A percentile compares a stretch with the other conserved stretches of the same genome.
phyloP scores from a whole-genome alignment of 2,113 vertebrate species.

The Trichechus manatus region DNA sequence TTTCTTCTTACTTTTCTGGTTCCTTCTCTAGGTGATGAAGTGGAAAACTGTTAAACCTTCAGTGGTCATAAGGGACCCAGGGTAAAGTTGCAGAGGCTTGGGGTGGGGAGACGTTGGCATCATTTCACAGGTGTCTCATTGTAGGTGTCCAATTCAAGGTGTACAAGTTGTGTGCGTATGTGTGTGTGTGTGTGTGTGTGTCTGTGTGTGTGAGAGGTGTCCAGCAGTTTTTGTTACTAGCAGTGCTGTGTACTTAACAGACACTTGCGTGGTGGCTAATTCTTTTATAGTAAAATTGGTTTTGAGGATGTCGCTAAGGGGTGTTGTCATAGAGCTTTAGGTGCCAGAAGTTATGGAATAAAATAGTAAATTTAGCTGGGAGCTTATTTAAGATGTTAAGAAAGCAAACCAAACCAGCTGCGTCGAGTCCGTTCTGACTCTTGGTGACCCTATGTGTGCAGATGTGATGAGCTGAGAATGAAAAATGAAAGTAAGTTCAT shows the following conservation, averaged over 20 bases:
- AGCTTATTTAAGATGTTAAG: not conserved
- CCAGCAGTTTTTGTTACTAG: not conserved
- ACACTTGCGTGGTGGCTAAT: not conserved
- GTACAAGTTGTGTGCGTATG: not conserved
- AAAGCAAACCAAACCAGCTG: no score
- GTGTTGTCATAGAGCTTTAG: not conserved
- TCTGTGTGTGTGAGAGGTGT: no score
- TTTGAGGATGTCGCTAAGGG: not conserved
- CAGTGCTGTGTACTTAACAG: not conserved
- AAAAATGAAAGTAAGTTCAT: no score
- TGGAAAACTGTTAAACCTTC: not conserved
- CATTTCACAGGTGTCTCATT: not conserved
- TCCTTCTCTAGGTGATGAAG: not conserved
- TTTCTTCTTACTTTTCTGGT: not conserved
- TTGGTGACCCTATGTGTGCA: no score
- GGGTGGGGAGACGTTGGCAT: not conserved
- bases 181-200: no score
- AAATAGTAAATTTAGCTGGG: not conserved
- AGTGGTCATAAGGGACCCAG: not conserved
- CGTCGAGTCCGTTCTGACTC: no score
- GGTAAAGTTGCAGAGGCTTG: not conserved
- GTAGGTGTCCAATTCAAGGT: not conserved
- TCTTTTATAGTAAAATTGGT: not conserved
- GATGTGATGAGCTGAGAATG: no score
- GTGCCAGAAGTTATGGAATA: not conserved